These are phyloP conservation scores for Scarus forsteni DNA, from an alignment of 2,797 vertebrate genomes.

Conservation along the genomic window DNA sequence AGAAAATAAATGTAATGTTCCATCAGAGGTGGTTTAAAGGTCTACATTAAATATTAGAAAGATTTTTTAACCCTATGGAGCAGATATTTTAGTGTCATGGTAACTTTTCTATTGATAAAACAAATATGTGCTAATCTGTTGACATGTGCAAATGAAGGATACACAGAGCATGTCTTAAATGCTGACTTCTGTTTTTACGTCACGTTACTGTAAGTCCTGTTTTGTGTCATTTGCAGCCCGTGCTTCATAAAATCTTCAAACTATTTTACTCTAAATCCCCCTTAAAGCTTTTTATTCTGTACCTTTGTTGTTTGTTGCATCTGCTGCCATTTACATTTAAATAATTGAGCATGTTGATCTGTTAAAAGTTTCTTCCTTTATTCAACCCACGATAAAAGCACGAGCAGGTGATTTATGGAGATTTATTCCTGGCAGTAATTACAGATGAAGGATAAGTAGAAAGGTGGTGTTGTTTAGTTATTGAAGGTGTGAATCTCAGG, in stretches of 20 bases:
- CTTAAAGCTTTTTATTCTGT: too few relatives aligned
- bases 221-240: too few relatives aligned
- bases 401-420: conserved; percentile 41
- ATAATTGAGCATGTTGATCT: conserved; percentile 17
- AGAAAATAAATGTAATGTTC: conserved; percentile 5
- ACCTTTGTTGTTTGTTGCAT: neutral
- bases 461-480: conserved; percentile 37
- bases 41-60: neutral
- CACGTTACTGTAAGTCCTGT: too few relatives aligned
- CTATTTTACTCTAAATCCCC: neutral
- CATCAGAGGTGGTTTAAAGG: conserved; percentile 11
- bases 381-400: conserved; percentile 21
- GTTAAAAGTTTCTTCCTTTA: neutral
- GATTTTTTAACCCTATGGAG: too few relatives aligned
- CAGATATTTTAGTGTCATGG: too few relatives aligned
- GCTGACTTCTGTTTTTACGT: too few relatives aligned
- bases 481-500: conserved; percentile 35
- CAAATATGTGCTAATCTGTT: too few relatives aligned
- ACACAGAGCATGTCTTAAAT: too few relatives aligned
- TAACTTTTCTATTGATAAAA: too few relatives aligned
- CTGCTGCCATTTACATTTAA: conserved; percentile 1
- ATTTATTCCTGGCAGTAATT: conserved; percentile 57
- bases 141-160: too few relatives aligned
- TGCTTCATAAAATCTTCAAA: neutral
- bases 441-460: conserved; percentile 50